Evolutionary conservation across 2,113 vertebrate species (phyloP).

Genomic region (Petrocephalus microphthalmus): DNA sequence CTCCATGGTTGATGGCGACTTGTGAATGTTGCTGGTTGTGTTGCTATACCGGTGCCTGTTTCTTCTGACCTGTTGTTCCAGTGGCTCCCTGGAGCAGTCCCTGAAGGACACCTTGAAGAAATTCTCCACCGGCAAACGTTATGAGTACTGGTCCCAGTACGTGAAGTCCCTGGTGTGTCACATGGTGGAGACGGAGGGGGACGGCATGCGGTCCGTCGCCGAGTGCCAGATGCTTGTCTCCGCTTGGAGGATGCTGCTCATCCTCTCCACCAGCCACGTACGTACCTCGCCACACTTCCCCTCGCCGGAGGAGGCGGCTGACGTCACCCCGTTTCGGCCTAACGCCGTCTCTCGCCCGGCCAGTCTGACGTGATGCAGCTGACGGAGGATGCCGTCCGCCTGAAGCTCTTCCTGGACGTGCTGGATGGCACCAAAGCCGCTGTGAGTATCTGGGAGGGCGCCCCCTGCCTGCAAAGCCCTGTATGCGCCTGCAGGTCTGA

Average conservation of each 20-base stretch:
- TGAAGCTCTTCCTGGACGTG: conserved; percentile 85
- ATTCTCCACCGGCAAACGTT: conserved; percentile 77
- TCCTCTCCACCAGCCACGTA: conserved; percentile 85
- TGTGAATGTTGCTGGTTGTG: not conserved
- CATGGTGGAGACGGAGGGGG: conserved; percentile 73
- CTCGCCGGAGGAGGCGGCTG: not conserved
- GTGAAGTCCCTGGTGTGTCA: conserved; percentile 76
- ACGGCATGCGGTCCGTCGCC: conserved; percentile 62
- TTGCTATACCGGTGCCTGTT: conserved; percentile 1
- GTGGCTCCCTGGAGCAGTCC: conserved; percentile 83
- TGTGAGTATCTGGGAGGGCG: conserved; percentile 55
- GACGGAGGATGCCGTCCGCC: conserved; percentile 65
- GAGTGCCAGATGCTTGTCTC: conserved; percentile 89
- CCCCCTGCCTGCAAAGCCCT: not conserved
- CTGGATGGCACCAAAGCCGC: conserved; percentile 78
- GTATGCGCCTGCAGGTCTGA: not conserved
- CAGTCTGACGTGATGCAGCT: conserved; percentile 86
- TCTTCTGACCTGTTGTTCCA: conserved; percentile 38
- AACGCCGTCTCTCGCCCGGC: conserved; percentile 4
- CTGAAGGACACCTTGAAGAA: conserved; percentile 81
- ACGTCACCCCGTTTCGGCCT: not conserved
- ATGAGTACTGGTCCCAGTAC: conserved; percentile 93
- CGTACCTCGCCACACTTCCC: conserved; percentile 31
- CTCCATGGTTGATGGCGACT: not conserved
- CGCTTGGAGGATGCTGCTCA: conserved; percentile 87